Evolutionary conservation across 2,888 invertebrate species (phyloP), one percentile per base, ranked within the genome.

Genomic region (Cerastis rubricosa): DNA sequence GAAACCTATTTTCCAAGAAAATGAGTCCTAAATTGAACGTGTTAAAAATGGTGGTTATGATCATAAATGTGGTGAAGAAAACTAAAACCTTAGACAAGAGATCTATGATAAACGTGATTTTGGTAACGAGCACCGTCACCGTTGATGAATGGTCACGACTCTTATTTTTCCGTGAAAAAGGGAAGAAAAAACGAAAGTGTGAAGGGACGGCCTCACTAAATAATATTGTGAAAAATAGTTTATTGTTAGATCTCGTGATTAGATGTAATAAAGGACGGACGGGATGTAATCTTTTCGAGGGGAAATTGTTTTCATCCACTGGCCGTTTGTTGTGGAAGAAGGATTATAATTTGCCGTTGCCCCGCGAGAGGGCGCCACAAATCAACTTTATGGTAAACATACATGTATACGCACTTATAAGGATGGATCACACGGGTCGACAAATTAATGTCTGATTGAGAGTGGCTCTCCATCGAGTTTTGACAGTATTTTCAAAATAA

Each of bases 41-140:
- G 40, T 0, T 7, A 22, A 64, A 78, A 51, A 14, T 19, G 47
- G 68, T 25, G 85, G 81, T 90, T 94, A 90, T 7, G 84, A 49
- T 89, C 51, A 89, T 92, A 78, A 83, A n/a, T 45, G 66, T 74
- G 71, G 78, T 79, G 66, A 74, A 88, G 80, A 90, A 90, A 93
- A 90, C 91, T 93, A 94, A 94, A 94, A 94, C 94, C 95, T 95
- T 95, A 95, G 95, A 95, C 95, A 94, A 95, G 96, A 96, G 96
- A 96, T 96, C 94, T 95, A 96, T 95, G 96, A 96, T 95, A 95
- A 95, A 95, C 95, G 94, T 95, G 96, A 95, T 96, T 96, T 96
- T 89, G 94, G 96, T 96, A 96, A 96, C 96, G 94, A 96, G 96
- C 91, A 90, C 89, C 90, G 85, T 89, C 89, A 93, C 91, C 92